These are phyloP conservation scores for Austrolebias charrua DNA, from an alignment of 2,797 vertebrate species.

Conservation along the genomic window DNA sequence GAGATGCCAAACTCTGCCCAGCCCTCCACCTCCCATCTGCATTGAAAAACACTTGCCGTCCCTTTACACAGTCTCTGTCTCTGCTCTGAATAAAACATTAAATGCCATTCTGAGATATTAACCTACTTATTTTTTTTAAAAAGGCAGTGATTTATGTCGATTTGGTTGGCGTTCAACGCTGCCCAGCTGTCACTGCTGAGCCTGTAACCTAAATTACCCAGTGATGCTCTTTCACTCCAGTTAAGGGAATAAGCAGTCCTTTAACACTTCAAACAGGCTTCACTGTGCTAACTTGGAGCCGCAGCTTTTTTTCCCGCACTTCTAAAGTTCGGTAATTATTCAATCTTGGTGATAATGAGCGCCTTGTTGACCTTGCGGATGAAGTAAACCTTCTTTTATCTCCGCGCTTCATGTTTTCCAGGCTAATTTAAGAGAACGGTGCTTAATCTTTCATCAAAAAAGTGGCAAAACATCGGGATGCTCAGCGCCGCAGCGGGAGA, in stretches of 20 bases:
- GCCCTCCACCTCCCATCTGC: conserved; percentile 61
- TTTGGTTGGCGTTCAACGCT: conserved; percentile 76
- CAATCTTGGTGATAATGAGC: conserved; percentile 73
- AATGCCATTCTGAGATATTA: conserved; percentile 82
- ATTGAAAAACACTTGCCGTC: conserved; percentile 71
- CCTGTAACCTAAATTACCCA: conserved; percentile 82
- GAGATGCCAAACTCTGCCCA: conserved; percentile 49
- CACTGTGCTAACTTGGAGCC: conserved; percentile 53
- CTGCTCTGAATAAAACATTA: conserved; percentile 80
- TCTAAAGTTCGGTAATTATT: conserved; percentile 73
- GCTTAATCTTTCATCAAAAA: conserved; percentile 76
- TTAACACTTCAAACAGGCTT: conserved; percentile 78
- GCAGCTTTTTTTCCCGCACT: conserved; percentile 48
- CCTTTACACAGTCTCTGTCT: conserved; percentile 68
- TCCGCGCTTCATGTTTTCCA: conserved; percentile 66
- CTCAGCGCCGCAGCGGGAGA: conserved; percentile 49
- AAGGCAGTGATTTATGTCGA: conserved; percentile 77
- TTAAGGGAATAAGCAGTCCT: conserved; percentile 76
- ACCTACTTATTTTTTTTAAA: conserved; percentile 80
- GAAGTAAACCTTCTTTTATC: conserved; percentile 71
- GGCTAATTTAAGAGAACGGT: conserved; percentile 76
- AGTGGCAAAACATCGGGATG: conserved; percentile 65
- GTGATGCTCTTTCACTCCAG: conserved; percentile 72
- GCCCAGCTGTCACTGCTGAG: conserved; percentile 80
- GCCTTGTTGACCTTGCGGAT: conserved; percentile 69